Evolutionary conservation across 2,797 vertebrate species (phyloP).

Genomic region (Enteromius thamalakanensis): DNA sequence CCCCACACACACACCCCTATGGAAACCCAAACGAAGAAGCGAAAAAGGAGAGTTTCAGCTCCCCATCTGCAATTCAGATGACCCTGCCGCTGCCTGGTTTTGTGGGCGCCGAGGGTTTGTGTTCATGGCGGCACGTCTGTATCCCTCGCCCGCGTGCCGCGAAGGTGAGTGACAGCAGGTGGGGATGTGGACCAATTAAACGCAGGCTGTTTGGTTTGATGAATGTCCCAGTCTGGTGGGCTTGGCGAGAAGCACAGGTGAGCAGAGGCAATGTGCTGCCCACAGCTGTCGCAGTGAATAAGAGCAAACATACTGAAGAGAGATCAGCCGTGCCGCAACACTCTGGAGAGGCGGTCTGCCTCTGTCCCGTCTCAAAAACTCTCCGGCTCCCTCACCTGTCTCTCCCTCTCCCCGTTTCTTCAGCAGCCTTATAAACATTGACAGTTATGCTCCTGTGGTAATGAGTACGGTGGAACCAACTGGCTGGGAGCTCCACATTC

Average conservation of each 20-base stretch:
- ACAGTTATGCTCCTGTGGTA: conserved; percentile 71
- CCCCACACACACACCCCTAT: conserved; percentile 62
- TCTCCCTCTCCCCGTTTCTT: conserved; percentile 62
- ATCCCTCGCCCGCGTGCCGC: conserved; percentile 67
- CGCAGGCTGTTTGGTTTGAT: conserved; percentile 78
- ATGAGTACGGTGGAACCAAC: conserved; percentile 51
- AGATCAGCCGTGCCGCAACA: conserved; percentile 70
- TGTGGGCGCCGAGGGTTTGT: conserved; percentile 63
- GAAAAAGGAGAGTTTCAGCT: conserved; percentile 44
- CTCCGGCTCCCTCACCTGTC: conserved; percentile 63
- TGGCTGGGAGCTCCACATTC: conserved; percentile 24
- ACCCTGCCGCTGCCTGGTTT: conserved; percentile 62
- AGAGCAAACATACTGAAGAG: conserved; percentile 79
- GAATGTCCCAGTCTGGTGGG: conserved; percentile 75
- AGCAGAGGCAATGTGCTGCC: conserved; percentile 71
- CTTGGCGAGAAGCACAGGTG: conserved; percentile 71
- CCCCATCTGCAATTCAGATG: conserved; percentile 80
- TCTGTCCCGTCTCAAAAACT: conserved; percentile 41
- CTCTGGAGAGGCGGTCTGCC: conserved; percentile 39
- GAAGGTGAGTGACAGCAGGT: conserved; percentile 82
- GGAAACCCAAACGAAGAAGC: conserved; percentile 55
- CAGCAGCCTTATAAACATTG: conserved; percentile 61
- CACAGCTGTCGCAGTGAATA: conserved; percentile 79
- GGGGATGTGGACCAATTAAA: conserved; percentile 82
- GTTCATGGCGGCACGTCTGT: conserved; percentile 74